A percentile compares a stretch with the other conserved stretches of the same genome.
Evolutionary conservation across 2,113 vertebrate species (phyloP).

Genomic region (Elephas maximus): DNA sequence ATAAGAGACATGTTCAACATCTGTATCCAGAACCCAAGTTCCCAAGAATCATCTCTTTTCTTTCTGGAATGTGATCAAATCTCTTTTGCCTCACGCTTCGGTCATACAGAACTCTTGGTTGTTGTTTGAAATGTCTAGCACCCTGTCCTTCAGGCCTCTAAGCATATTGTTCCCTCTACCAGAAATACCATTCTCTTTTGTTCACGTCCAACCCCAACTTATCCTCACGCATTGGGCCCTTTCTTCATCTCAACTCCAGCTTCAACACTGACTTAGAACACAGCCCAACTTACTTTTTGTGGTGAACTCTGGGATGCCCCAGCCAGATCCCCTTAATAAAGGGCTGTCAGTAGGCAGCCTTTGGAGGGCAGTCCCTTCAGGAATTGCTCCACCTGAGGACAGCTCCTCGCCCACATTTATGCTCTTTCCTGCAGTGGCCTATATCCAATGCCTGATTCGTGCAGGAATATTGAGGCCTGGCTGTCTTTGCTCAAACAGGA

Average conservation of each 20-base stretch:
- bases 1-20: constrained; percentile 4
- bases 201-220: neutral
- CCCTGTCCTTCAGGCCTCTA: constrained; percentile 7
- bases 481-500: neutral
- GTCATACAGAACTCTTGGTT: neutral
- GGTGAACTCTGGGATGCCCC: neutral
- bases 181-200: constrained; percentile 20
- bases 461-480: constrained; percentile 18
- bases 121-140: constrained; percentile 11
- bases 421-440: neutral
- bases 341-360: neutral
- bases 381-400: neutral
- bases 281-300: neutral
- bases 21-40: constrained; percentile 40
- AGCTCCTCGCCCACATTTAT: neutral
- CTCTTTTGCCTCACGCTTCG: constrained; percentile 53
- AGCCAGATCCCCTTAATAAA: neutral
- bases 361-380: neutral
- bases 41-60: neutral
- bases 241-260: neutral
- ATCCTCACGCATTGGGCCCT: neutral
- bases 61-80: constrained; percentile 51
- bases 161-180: neutral
- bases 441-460: neutral
- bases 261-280: constrained; percentile 42